Evolutionary conservation across 2,888 invertebrate genomes (phyloP), one percentile per base, ranked within the genome.

Genomic region (Scrobipalpa costella): DNA sequence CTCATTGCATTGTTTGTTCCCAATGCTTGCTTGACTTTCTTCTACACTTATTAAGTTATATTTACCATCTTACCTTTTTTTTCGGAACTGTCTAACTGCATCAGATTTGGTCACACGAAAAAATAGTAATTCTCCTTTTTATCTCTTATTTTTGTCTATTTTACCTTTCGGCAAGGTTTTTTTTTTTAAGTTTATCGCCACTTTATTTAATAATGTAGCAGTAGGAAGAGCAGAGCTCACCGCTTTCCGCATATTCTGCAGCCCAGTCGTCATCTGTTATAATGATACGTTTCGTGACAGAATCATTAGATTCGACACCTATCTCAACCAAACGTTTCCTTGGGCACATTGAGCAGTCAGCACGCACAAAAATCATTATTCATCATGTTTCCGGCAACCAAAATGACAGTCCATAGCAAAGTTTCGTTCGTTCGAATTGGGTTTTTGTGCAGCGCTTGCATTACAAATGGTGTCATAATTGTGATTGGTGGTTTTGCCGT

Each of bases 301-400:
- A 68, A 71, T 74, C 80, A 81, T 83, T 82, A 80, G 64, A 69
- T 68, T 71, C 68, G 72, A 74, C 74, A 71, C 75, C 74, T 74
- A 75, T 71, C 66, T 69, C 73, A 63, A 64, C 66, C 38, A 38
- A 57, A 63, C 57, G 60, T 60, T 60, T 60, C 49, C 47, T 60
- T 34, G 55, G 33, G 59, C 40, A 13, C 47, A 27, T 44, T 44
- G 21, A 59, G 44, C 27, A 52, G 44, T 34, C 38, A 57, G 36
- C 83, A 83, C 81, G 86, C 81, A 82, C 75, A 73, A 76, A 78
- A 72, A 74, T 79, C 76, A 86, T 86, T 84, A 83, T 68, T 84
- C 78, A 85, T 71, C 47, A 27, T 3, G 38, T 63, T 64, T 67
- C 67, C 67, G 67, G 63, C 67, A 66, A 13, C n/a, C 34, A 61